Percentiles rank a stretch among this genome's conserved stretches.
phyloP scores from a whole-genome alignment of 35 echinoderm and acorn worm species.

The Eucidaris tribuloides region DNA sequence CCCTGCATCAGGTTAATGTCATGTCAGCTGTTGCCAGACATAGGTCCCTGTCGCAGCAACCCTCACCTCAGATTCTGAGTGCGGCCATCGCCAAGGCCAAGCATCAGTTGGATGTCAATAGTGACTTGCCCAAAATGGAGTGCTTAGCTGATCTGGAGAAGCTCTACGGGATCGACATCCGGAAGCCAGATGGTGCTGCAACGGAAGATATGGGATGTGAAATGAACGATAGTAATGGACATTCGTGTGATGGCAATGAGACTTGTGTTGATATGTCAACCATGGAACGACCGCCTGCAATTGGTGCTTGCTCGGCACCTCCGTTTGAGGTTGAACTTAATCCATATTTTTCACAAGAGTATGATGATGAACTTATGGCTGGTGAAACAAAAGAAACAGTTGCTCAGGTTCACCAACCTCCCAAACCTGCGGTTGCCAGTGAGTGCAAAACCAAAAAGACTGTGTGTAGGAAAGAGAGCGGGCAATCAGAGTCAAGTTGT shows the following conservation, averaged over 20 bases:
- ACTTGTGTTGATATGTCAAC: conserved; percentile 46
- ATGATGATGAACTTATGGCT: conserved; percentile 58
- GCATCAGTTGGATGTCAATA: conserved; percentile 34
- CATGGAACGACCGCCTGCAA: conserved; percentile 76
- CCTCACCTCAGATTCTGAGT: conserved; percentile 49
- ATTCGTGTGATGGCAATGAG: conserved; percentile 32
- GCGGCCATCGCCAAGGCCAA: conserved; percentile 54
- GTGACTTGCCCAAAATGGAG: neutral
- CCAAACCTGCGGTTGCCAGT: neutral
- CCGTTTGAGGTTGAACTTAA: conserved; percentile 95
- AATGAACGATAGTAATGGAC: neutral
- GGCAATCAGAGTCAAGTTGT: conserved; percentile 24
- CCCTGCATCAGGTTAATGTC: conserved; percentile 38
- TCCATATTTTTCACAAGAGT: conserved; percentile 91
- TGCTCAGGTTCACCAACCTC: conserved; percentile 22
- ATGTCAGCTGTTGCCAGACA: conserved; percentile 2
- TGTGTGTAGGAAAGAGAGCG: conserved; percentile 10
- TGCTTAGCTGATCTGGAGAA: conserved; percentile 26
- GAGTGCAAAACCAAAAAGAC: neutral
- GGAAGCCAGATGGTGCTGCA: conserved; percentile 85
- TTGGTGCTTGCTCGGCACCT: conserved; percentile 90
- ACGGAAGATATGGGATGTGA: conserved; percentile 54
- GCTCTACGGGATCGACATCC: conserved; percentile 17
- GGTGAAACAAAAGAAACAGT: neutral
- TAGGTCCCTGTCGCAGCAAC: conserved; percentile 55